Evolutionary conservation across 2,797 vertebrate genomes (phyloP).

Genomic region (Sardinella longiceps): DNA sequence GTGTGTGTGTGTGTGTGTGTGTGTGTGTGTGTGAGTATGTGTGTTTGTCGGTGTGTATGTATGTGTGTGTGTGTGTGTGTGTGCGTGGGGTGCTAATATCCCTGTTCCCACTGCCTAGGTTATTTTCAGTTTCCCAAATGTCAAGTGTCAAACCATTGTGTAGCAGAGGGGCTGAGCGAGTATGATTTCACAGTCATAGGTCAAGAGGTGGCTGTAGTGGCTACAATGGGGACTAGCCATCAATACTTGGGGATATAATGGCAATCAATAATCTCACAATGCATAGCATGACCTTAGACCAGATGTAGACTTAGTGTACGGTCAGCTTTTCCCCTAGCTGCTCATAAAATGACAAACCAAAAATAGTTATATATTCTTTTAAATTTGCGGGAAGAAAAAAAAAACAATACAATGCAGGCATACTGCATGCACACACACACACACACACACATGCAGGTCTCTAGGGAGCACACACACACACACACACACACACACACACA

Average conservation of each 20-base stretch:
- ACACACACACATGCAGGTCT: constrained; percentile 2
- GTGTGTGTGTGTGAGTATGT: too few relatives aligned
- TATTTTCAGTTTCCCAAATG: constrained; percentile 20
- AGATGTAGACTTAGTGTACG: constrained; percentile 53
- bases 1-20: too few relatives aligned
- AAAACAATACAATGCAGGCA: not conserved
- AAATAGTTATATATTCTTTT: constrained; percentile 5
- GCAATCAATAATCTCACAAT: constrained; percentile 54
- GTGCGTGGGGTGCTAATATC: not conserved
- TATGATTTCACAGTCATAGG: constrained; percentile 47
- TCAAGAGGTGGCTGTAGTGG: constrained; percentile 52
- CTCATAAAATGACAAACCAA: constrained; percentile 22
- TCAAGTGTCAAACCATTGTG: constrained; percentile 46
- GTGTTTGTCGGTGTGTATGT: not conserved
- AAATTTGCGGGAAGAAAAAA: not conserved
- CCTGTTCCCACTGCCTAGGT: not conserved
- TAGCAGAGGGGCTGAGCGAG: constrained; percentile 47
- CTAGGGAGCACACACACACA: not conserved
- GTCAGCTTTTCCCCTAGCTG: constrained; percentile 39
- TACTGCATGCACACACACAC: constrained; percentile 6
- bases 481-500: not conserved
- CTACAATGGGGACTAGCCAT: constrained; percentile 46
- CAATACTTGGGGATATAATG: constrained; percentile 52
- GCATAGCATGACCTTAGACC: constrained; percentile 56
- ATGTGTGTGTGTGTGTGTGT: too few relatives aligned